Evolutionary conservation across 2,888 invertebrate species (phyloP).

Genomic region (Rhingia rostrata): DNA sequence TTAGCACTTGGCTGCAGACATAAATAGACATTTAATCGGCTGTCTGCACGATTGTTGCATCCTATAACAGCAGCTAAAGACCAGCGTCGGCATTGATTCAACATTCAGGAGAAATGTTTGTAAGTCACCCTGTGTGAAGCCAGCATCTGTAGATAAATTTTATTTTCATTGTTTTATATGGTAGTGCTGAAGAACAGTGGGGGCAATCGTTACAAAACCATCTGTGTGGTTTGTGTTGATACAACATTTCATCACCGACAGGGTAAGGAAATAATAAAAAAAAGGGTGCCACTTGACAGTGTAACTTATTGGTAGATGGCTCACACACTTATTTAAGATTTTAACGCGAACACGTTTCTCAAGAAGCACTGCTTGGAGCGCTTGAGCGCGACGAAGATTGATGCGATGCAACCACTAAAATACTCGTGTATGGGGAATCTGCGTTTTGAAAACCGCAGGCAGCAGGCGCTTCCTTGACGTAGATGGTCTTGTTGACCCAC

Average conservation of each 20-base stretch:
- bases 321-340: constrained; percentile 1
- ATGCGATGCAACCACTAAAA: constrained; percentile 2
- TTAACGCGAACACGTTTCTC: neutral
- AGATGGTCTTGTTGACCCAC: constrained; percentile 11
- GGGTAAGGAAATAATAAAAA: neutral
- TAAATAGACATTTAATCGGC: constrained; percentile 23
- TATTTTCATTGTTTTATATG: constrained; percentile 15
- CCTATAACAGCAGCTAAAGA: constrained; percentile 4
- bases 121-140: constrained; percentile 26
- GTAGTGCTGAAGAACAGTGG: constrained; percentile 22
- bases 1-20: constrained; percentile 60
- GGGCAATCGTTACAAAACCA: constrained; percentile 25
- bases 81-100: neutral
- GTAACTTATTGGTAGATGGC: constrained; percentile 1
- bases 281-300: constrained; percentile 18
- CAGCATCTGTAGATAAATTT: neutral
- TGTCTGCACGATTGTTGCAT: constrained; percentile 59
- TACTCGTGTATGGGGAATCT: neutral
- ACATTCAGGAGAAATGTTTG: neutral
- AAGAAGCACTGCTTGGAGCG: neutral
- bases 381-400: neutral
- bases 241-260: constrained; percentile 27
- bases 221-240: constrained; percentile 35
- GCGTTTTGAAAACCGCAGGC: neutral
- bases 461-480: neutral